phyloP scores from a whole-genome alignment of 35 echinoderm and acorn worm species.

The Apostichopus californicus region DNA sequence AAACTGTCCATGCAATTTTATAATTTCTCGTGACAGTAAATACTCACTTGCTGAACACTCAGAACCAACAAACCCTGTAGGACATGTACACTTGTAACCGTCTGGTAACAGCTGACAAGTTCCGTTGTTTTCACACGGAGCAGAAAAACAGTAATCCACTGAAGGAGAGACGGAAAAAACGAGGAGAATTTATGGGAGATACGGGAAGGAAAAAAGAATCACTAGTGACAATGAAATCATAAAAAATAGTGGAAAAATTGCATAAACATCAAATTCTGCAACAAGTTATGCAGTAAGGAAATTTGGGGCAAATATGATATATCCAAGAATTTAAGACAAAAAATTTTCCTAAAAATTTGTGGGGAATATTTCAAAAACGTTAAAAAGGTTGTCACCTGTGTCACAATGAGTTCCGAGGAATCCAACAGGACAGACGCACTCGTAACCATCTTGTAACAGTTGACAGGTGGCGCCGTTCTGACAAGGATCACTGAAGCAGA shows the following conservation, averaged over 20 bases:
- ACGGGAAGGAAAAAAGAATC: too few relatives aligned
- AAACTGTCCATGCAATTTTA: too few relatives aligned
- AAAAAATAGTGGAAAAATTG: too few relatives aligned
- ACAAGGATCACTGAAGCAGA: constrained; percentile 79
- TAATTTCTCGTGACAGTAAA: too few relatives aligned
- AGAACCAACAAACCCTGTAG: constrained; percentile 53
- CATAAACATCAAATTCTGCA: too few relatives aligned
- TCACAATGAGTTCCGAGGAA: constrained; percentile 71
- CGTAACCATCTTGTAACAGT: constrained; percentile 55
- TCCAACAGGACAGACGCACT: constrained; percentile 67
- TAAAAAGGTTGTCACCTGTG: constrained; percentile 42
- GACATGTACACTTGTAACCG: constrained; percentile 72
- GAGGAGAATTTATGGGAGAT: too few relatives aligned
- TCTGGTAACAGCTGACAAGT: constrained; percentile 66
- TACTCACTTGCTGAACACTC: constrained; percentile 68
- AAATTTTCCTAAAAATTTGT: too few relatives aligned
- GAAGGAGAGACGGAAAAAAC: neutral
- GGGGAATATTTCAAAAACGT: too few relatives aligned
- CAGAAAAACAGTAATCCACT: constrained; percentile 60
- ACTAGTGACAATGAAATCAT: too few relatives aligned
- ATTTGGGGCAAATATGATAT: too few relatives aligned
- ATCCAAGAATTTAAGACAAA: too few relatives aligned
- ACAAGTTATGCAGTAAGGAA: too few relatives aligned
- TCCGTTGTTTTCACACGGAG: constrained; percentile 75
- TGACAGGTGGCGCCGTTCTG: constrained; percentile 69